These are phyloP conservation scores for Panopea generosa DNA, from an alignment of 2,888 invertebrate species.

Conservation along the genomic window DNA sequence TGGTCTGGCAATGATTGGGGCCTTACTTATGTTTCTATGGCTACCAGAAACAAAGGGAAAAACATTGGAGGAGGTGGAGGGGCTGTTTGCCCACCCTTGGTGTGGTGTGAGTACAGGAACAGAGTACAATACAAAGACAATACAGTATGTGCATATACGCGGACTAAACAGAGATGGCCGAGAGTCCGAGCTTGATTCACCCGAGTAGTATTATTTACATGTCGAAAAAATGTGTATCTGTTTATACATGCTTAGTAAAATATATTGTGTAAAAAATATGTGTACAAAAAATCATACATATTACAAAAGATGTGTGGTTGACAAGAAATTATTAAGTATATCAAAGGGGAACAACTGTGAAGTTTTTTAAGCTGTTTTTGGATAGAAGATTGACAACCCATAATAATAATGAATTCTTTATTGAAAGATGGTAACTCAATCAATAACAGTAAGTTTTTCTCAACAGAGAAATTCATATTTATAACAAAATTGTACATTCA, in stretches of 20 bases:
- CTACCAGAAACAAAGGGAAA: conserved; percentile 87
- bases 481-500: too few relatives aligned
- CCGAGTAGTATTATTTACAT: conserved; percentile 76
- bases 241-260: background rate
- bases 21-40: conserved; percentile 84
- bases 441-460: too few relatives aligned
- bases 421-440: too few relatives aligned
- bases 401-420: too few relatives aligned
- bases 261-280: background rate
- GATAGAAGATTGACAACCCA: too few relatives aligned
- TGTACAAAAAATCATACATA: too few relatives aligned
- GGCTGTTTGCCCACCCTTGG: conserved; percentile 84
- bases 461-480: too few relatives aligned
- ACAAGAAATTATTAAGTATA: too few relatives aligned
- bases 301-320: too few relatives aligned
- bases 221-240: background rate
- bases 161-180: conserved; percentile 85
- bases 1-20: conserved; percentile 84
- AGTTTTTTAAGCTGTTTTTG: too few relatives aligned
- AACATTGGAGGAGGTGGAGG: conserved; percentile 86
- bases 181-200: conserved; percentile 83
- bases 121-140: conserved; percentile 81
- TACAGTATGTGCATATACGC: conserved; percentile 86
- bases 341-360: too few relatives aligned
- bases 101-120: conserved; percentile 68